phyloP scores from a whole-genome alignment of 2,888 invertebrate species.

The Scaptomyza reducta region DNA sequence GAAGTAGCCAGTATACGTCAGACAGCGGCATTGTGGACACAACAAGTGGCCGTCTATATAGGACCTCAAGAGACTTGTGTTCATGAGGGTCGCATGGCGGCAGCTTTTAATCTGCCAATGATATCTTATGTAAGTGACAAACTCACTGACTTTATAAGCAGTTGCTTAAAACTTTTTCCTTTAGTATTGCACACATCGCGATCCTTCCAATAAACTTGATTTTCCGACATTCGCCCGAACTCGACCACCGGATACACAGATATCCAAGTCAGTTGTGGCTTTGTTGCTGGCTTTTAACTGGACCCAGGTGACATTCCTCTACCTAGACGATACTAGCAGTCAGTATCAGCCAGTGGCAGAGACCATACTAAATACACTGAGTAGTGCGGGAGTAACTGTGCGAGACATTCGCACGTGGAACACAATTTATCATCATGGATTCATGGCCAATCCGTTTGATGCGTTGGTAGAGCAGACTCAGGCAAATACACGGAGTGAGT shows the following conservation, averaged over 20 bases:
- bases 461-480: conserved; percentile 92
- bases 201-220: conserved; percentile 93
- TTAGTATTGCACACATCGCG: conserved; percentile 95
- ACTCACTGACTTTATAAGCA: background rate
- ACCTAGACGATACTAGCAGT: conserved; percentile 91
- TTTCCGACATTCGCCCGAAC: conserved; percentile 97
- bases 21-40: conserved; percentile 93
- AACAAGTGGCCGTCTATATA: conserved; percentile 93
- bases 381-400: conserved; percentile 89
- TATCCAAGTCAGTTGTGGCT: conserved; percentile 95
- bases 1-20: conserved; percentile 93
- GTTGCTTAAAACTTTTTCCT: background rate
- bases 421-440: conserved; percentile 92
- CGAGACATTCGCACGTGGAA: conserved; percentile 88
- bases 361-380: conserved; percentile 90
- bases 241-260: conserved; percentile 96
- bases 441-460: conserved; percentile 93
- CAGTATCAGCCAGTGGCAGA: conserved; percentile 91
- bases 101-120: conserved; percentile 97
- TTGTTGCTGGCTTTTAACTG: conserved; percentile 94
- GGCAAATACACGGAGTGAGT: conserved; percentile 94
- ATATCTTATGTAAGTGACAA: conserved; percentile 94
- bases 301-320: conserved; percentile 93
- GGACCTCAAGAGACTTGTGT: conserved; percentile 93
- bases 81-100: conserved; percentile 96